Percentiles rank a stretch among this genome's conserved stretches.
These are phyloP conservation scores for Pampus argenteus DNA, from an alignment of 2,797 vertebrate species.

Conservation along the genomic window DNA sequence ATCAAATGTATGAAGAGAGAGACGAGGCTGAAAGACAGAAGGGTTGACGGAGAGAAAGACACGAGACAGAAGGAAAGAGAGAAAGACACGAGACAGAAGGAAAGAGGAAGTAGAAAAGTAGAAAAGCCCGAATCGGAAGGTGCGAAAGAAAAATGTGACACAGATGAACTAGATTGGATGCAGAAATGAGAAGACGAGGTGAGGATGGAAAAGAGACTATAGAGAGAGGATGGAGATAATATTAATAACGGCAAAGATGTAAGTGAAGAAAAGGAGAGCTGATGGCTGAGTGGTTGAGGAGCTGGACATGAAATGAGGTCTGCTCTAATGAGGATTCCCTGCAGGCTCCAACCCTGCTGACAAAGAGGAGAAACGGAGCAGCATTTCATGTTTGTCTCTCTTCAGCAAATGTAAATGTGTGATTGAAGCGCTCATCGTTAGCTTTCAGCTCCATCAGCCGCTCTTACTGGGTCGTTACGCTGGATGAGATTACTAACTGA, in stretches of 20 bases:
- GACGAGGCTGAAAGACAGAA: background rate
- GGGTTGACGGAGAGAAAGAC: background rate
- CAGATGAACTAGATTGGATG: constrained; percentile 3
- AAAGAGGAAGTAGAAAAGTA: background rate
- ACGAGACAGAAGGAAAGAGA: background rate
- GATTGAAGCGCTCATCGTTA: constrained; percentile 12
- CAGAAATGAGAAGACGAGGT: background rate
- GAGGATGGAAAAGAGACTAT: background rate
- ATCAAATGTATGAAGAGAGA: constrained; percentile 17
- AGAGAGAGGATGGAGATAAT: constrained; percentile 11
- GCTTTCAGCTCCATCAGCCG: background rate
- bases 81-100: background rate
- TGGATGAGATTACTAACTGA: background rate
- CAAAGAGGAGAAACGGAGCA: constrained; percentile 17
- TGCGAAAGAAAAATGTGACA: background rate
- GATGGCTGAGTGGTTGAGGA: constrained; percentile 40
- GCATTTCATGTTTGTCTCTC: constrained; percentile 11
- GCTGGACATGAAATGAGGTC: constrained; percentile 26
- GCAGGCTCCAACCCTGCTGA: constrained; percentile 17
- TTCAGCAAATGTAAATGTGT: constrained; percentile 8
- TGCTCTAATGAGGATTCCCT: constrained; percentile 42
- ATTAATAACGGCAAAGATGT: constrained; percentile 22
- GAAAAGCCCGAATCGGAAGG: background rate
- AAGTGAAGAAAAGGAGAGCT: constrained; percentile 14
- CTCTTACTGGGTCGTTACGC: background rate